Evolutionary conservation across 2,888 invertebrate genomes (phyloP).

Genomic region (Hoplodrina blanda): DNA sequence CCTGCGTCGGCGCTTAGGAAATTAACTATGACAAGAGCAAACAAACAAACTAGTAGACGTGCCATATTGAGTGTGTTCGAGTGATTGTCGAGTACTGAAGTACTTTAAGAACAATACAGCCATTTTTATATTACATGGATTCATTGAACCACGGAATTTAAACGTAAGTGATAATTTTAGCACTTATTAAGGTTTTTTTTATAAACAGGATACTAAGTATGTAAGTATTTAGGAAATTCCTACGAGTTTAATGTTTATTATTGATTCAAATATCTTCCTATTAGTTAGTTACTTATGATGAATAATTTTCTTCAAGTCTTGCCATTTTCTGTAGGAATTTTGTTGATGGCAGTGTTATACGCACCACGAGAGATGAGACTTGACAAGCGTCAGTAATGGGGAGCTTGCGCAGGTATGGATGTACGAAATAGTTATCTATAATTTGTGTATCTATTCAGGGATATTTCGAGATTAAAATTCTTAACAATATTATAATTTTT

Average conservation of each 20-base stretch:
- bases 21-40: conserved; percentile 24
- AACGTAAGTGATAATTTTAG: conserved; percentile 40
- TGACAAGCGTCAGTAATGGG: too few relatives aligned
- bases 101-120: neutral
- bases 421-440: too few relatives aligned
- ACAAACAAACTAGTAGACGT: conserved; percentile 32
- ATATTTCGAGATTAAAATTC: too few relatives aligned
- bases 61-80: conserved; percentile 35
- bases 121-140: conserved; percentile 39
- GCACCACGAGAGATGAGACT: too few relatives aligned
- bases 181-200: conserved; percentile 24
- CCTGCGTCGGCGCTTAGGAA: conserved; percentile 27
- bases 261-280: too few relatives aligned
- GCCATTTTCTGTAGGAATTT: neutral
- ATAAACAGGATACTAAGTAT: neutral
- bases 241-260: neutral
- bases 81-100: conserved; percentile 25
- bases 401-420: too few relatives aligned
- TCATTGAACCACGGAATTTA: conserved; percentile 27
- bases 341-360: too few relatives aligned
- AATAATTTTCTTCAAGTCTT: neutral
- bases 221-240: conserved; percentile 21
- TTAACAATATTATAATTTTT: too few relatives aligned
- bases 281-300: too few relatives aligned
- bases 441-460: too few relatives aligned